phyloP scores from a whole-genome alignment of 2,797 vertebrate species.

The Mionectes olivaceus region DNA sequence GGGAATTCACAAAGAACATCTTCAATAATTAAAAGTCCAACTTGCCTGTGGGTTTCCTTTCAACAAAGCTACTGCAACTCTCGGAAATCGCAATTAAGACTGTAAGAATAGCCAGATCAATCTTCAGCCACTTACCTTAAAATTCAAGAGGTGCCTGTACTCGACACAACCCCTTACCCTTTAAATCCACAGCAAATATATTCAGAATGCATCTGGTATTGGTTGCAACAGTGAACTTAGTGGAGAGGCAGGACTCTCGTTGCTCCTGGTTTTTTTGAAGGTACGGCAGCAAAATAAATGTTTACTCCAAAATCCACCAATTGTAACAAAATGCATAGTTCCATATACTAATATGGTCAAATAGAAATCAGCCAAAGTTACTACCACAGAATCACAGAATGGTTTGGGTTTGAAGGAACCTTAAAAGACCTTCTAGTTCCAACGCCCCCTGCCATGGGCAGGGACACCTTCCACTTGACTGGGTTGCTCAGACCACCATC shows the following conservation, averaged over 20 bases:
- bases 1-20: not conserved
- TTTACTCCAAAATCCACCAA: not conserved
- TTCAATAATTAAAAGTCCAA: conserved; percentile 37
- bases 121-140: not conserved
- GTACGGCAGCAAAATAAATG: not conserved
- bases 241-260: not conserved
- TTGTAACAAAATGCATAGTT: not conserved
- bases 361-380: not conserved
- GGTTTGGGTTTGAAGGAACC: not conserved
- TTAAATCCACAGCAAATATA: conserved; percentile 17
- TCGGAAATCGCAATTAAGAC: not conserved
- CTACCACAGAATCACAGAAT: not conserved
- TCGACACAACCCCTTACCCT: not conserved
- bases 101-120: conserved; percentile 10
- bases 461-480: fast-evolving
- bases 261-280: not conserved
- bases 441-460: not conserved
- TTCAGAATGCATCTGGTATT: not conserved
- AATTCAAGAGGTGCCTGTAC: conserved; percentile 1
- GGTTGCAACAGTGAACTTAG: not conserved
- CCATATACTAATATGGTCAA: not conserved
- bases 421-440: not conserved
- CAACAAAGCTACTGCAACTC: not conserved
- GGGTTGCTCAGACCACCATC: not conserved
- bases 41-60: not conserved